phyloP scores from a whole-genome alignment of 2,888 invertebrate genomes.

The Horisme vitalbata region DNA sequence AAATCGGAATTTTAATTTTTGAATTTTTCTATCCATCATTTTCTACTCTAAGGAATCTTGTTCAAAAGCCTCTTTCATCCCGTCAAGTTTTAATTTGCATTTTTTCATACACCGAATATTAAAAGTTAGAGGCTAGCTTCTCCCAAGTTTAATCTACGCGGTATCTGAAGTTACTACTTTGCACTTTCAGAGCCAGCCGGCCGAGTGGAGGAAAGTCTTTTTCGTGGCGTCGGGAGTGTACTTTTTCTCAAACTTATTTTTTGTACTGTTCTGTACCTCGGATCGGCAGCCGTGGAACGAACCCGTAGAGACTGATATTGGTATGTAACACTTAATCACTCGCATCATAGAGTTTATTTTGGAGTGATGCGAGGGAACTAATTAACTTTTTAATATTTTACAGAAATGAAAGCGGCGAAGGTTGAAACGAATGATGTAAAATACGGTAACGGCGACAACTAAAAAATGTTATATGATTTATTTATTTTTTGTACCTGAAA shows the following conservation, averaged over 20 bases:
- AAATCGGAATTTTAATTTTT: no score
- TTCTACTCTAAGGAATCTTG: conserved; percentile 4
- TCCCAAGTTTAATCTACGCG: conserved; percentile 29
- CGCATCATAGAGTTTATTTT: background rate
- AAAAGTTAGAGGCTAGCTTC: conserved; percentile 21
- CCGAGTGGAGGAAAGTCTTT: conserved; percentile 90
- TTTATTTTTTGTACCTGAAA: conserved; percentile 33
- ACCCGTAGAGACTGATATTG: conserved; percentile 46
- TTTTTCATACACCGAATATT: conserved; percentile 32
- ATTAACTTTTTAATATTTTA: conserved; percentile 14
- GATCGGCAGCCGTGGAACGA: conserved; percentile 89
- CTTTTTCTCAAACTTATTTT: conserved; percentile 86
- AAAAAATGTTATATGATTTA: conserved; percentile 3
- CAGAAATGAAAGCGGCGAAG: conserved; percentile 24
- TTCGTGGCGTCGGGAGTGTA: conserved; percentile 88
- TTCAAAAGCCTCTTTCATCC: conserved; percentile 23
- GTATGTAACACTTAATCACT: conserved; percentile 6
- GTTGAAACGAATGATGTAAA: background rate
- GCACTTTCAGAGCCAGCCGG: conserved; percentile 79
- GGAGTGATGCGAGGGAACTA: background rate
- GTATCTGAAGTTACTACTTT: conserved; percentile 13
- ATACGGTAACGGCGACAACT: background rate
- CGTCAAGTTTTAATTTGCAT: conserved; percentile 33
- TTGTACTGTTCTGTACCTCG: conserved; percentile 86
- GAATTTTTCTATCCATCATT: background rate